phyloP scores from a whole-genome alignment of 2,888 invertebrate species.

The Gari tellinella region DNA sequence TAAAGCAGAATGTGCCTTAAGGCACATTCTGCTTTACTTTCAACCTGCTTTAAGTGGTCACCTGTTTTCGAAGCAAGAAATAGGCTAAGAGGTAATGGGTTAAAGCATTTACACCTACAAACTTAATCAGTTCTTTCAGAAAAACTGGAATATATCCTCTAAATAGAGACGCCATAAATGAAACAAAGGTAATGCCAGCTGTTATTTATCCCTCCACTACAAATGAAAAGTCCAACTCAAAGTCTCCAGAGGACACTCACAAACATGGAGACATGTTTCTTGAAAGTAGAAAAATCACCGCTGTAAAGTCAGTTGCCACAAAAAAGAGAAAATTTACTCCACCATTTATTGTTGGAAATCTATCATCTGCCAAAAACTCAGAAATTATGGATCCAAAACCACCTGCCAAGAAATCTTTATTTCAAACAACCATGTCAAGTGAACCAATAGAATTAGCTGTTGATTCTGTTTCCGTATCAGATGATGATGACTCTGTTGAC shows the following conservation, averaged over 20 bases:
- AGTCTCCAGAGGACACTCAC: too few relatives aligned
- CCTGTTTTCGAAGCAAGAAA: too few relatives aligned
- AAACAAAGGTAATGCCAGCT: conserved; percentile 7
- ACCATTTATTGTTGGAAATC: conserved; percentile 13
- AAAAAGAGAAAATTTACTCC: conserved; percentile 10
- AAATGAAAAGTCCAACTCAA: too few relatives aligned
- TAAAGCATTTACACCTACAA: conserved; percentile 11
- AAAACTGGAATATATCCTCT: conserved; percentile 20
- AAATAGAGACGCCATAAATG: conserved; percentile 5
- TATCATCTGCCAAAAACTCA: conserved; percentile 14
- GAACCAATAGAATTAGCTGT: too few relatives aligned
- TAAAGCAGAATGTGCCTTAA: too few relatives aligned
- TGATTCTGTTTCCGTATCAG: too few relatives aligned
- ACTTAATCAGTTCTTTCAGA: conserved; percentile 4
- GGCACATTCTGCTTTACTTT: too few relatives aligned
- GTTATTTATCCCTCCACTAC: conserved; percentile 1
- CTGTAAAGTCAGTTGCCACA: neutral
- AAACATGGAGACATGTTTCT: conserved; percentile 14
- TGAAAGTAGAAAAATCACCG: conserved; percentile 3
- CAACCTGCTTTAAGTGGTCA: too few relatives aligned
- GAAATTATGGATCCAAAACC: neutral
- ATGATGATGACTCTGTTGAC: too few relatives aligned
- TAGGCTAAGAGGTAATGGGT: too few relatives aligned
- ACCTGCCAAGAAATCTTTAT: neutral
- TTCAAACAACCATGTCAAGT: neutral